Conservation (phyloP, 2,888 invertebrate species). For the Arge pagana region DNA sequence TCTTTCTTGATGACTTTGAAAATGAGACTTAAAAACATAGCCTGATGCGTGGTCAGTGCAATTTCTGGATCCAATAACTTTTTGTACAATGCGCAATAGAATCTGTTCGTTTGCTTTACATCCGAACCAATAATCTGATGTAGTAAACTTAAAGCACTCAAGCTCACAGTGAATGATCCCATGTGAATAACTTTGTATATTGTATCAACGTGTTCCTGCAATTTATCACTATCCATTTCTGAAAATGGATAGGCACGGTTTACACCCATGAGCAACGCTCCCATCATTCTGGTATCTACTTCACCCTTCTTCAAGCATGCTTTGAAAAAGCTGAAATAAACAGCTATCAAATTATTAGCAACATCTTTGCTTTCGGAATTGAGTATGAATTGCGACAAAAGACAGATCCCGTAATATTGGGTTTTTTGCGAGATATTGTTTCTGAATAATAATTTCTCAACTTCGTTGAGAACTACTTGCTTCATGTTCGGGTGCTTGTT, state of each 20-base stretch:
- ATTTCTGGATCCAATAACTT: conserved; percentile 81
- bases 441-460: conserved; percentile 89
- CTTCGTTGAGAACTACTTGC: conserved; percentile 80
- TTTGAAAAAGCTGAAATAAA: conserved; percentile 96
- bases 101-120: conserved; percentile 61
- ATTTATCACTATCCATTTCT: conserved; percentile 64
- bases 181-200: conserved; percentile 82
- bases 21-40: conserved; percentile 83
- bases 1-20: conserved; percentile 86
- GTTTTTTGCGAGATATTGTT: conserved; percentile 83
- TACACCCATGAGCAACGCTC: conserved; percentile 79
- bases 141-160: conserved; percentile 64
- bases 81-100: conserved; percentile 86
- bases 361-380: conserved; percentile 74
- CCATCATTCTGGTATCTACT: conserved; percentile 83
- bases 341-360: conserved; percentile 82
- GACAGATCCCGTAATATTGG: conserved; percentile 93
- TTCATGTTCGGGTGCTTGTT: conserved; percentile 92
- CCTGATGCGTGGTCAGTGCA: conserved; percentile 70
- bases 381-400: conserved; percentile 83
- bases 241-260: conserved; percentile 86
- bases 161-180: conserved; percentile 72
- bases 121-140: conserved; percentile 56
- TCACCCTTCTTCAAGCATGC: conserved; percentile 85
- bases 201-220: conserved; percentile 71